Conservation (phyloP, 2,113 vertebrate species). For the Eretmochelys imbricata region DNA sequence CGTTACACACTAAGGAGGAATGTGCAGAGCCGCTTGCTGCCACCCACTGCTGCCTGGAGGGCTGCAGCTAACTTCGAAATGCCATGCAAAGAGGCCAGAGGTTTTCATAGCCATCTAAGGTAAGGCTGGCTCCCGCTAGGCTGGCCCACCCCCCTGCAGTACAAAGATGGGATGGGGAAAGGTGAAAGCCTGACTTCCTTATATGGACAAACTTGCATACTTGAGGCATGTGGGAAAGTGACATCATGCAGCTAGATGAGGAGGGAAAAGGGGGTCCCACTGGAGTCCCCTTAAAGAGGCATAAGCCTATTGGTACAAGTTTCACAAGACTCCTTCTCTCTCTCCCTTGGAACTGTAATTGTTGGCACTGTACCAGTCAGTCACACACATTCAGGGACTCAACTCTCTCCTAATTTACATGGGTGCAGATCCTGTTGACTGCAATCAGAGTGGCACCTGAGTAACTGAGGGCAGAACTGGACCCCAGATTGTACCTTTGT, state of each 20-base stretch:
- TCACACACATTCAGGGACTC: not conserved
- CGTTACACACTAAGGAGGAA: not conserved
- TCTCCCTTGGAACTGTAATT: rapidly evolving
- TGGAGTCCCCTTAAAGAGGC: not conserved
- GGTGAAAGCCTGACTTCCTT: constrained; percentile 70
- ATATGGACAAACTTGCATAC: constrained; percentile 78
- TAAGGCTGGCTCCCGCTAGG: constrained; percentile 30
- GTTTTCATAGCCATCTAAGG: constrained; percentile 80
- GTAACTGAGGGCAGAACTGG: not conserved
- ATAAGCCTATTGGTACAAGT: not conserved
- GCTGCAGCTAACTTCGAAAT: not conserved
- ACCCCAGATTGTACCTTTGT: not conserved
- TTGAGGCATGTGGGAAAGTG: not conserved
- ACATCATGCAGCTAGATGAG: rapidly evolving
- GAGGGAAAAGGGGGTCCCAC: too few species aligned
- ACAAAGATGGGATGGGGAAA: not conserved
- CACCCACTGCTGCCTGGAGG: not conserved
- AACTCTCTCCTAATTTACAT: not conserved
- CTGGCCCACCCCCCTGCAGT: not conserved
- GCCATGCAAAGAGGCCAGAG: not conserved
- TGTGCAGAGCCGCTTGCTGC: not conserved
- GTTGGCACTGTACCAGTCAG: not conserved
- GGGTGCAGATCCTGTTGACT: not conserved
- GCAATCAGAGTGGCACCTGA: not conserved
- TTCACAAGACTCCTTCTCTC: rapidly evolving